Percentiles rank a stretch among this genome's conserved stretches.
These are phyloP conservation scores for Cephus rjabovi DNA, from an alignment of 2,888 invertebrate genomes.

Conservation along the genomic window DNA sequence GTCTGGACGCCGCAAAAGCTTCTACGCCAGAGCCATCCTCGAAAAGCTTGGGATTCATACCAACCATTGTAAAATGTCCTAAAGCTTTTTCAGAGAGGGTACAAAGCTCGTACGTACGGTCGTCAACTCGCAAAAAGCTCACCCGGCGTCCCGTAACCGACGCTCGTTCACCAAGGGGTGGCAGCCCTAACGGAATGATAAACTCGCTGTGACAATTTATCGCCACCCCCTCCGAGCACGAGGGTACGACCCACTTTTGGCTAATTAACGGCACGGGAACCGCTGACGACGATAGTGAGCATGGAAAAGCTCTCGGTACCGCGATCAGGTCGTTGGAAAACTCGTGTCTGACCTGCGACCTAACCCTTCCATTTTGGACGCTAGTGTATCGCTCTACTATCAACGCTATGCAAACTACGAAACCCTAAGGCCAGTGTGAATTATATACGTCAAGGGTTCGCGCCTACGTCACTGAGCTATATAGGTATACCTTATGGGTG, in stretches of 20 bases:
- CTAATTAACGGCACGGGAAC: neutral
- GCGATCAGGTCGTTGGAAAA: neutral
- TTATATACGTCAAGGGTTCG: neutral
- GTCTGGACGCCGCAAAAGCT: neutral
- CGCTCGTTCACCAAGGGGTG: neutral
- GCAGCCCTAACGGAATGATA: neutral
- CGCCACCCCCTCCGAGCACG: neutral
- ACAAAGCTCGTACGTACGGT: neutral
- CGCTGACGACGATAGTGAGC: neutral
- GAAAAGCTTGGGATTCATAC: neutral
- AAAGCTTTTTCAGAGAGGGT: neutral
- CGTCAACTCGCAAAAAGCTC: neutral
- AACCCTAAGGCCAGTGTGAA: neutral
- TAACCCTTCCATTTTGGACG: neutral
- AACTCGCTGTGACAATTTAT: neutral
- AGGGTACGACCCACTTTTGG: neutral
- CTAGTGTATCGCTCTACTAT: neutral
- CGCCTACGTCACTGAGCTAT: neutral
- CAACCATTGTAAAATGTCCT: neutral
- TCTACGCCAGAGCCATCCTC: neutral
- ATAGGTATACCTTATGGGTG: neutral
- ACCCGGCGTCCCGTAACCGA: neutral
- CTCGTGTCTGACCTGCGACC: neutral
- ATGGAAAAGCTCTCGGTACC: neutral
- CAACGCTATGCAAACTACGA: neutral